These are phyloP conservation scores for Acanthurus leucopareius DNA, from an alignment of 2,797 vertebrate genomes.

Conservation along the genomic window DNA sequence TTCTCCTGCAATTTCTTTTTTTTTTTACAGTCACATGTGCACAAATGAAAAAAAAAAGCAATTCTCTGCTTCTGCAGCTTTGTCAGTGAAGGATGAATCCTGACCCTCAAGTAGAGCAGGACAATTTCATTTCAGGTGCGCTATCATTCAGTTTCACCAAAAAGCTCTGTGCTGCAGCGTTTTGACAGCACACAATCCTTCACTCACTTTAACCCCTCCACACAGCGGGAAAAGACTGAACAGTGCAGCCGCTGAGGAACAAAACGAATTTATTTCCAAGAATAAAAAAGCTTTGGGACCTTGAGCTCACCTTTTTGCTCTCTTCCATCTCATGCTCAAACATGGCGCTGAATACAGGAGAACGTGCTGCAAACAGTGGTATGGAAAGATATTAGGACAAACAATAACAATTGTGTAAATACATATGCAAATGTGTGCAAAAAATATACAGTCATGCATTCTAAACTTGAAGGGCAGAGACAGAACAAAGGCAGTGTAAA, in stretches of 20 bases:
- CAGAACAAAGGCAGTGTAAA: not conserved
- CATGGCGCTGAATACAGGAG: conserved; percentile 93
- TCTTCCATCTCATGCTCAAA: conserved; percentile 96
- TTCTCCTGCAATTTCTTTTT: conserved; percentile 55
- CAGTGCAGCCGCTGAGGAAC: conserved; percentile 25
- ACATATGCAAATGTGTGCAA: not conserved
- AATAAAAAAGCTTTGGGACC: conserved; percentile 15
- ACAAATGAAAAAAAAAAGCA: conserved; percentile 57
- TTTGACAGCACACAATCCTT: conserved; percentile 61
- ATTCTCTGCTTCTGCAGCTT: conserved; percentile 63
- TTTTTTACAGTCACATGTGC: conserved; percentile 52
- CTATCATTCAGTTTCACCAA: conserved; percentile 67
- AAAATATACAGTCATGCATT: not conserved
- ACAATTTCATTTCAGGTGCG: conserved; percentile 74
- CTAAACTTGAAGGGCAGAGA: not conserved
- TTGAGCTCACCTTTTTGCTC: conserved; percentile 89
- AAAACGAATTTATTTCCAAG: conserved; percentile 53
- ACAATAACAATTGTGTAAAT: not conserved
- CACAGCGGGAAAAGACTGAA: conserved; percentile 51
- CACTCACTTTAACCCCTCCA: conserved; percentile 61
- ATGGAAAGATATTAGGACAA: conserved; percentile 19
- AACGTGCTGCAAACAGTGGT: conserved; percentile 83
- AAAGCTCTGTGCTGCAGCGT: conserved; percentile 55
- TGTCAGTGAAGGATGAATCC: conserved; percentile 77
- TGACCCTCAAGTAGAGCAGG: conserved; percentile 58